phyloP scores from a whole-genome alignment of 2,113 vertebrate genomes.

The Varanus komodoensis region DNA sequence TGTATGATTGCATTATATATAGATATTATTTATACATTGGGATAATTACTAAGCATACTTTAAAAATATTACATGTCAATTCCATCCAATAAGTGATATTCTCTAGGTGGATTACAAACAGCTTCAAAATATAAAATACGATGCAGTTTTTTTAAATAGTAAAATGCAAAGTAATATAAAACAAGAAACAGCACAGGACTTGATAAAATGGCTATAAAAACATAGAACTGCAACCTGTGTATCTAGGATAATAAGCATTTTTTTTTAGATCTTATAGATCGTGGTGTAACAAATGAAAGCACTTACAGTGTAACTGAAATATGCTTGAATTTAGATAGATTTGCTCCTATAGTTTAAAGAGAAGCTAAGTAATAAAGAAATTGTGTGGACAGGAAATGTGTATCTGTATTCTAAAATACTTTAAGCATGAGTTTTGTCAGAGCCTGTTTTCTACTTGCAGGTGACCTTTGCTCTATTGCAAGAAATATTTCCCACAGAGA shows the following conservation, averaged over 20 bases:
- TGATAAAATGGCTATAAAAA: no score
- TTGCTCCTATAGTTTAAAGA: background rate
- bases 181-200: no score
- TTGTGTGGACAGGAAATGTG: conserved; percentile 23
- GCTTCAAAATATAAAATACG: no score
- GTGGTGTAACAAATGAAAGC: background rate
- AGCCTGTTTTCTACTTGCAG: conserved; percentile 36
- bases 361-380: conserved; percentile 45
- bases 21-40: background rate
- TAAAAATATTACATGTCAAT: background rate
- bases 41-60: background rate
- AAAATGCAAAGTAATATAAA: no score
- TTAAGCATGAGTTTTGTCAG: conserved; percentile 36
- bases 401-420: conserved; percentile 31
- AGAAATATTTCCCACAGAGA: conserved; percentile 31
- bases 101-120: no score
- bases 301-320: conserved; percentile 25
- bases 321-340: conserved; percentile 25
- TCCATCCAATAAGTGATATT: no score
- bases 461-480: conserved; percentile 27
- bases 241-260: background rate
- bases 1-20: background rate
- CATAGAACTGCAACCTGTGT: background rate
- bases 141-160: no score
- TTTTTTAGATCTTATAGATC: background rate